phyloP scores from a whole-genome alignment of 2,797 vertebrate species.

The Sardinella longiceps region DNA sequence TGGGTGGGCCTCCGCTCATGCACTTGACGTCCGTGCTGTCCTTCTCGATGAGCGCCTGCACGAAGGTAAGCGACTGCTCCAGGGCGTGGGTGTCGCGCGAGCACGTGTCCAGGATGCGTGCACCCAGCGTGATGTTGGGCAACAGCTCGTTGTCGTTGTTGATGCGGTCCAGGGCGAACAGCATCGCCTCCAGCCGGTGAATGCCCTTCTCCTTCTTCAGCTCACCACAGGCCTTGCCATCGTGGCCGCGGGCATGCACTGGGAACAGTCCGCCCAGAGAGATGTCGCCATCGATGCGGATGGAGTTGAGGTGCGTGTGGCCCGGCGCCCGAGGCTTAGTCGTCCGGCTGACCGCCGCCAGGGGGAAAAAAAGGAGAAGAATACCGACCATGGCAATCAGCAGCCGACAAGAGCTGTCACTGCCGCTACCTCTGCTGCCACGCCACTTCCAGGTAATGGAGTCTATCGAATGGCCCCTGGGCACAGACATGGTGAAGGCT shows the following conservation, averaged over 20 bases:
- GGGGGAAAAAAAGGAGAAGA: conserved; percentile 46
- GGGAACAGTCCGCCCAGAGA: conserved; percentile 94
- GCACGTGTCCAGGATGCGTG: conserved; percentile 94
- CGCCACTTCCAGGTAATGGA: conserved; percentile 40
- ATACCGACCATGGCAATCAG: conserved; percentile 60
- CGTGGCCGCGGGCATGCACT: conserved; percentile 85
- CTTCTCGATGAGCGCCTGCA: conserved; percentile 95
- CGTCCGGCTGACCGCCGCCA: conserved; percentile 53
- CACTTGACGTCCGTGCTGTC: conserved; percentile 94
- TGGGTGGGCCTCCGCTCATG: conserved; percentile 89
- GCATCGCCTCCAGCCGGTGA: conserved; percentile 94
- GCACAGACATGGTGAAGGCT: conserved; percentile 70
- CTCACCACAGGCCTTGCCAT: conserved; percentile 93
- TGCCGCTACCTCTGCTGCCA: conserved; percentile 49
- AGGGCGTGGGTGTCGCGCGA: conserved; percentile 94
- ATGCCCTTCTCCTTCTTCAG: conserved; percentile 97
- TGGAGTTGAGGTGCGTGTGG: conserved; percentile 93
- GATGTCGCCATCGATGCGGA: conserved; percentile 94
- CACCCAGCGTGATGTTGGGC: conserved; percentile 94
- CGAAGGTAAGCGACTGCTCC: conserved; percentile 96
- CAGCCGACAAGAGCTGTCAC: conserved; percentile 48
- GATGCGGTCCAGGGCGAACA: conserved; percentile 93
- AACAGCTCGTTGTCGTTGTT: conserved; percentile 95
- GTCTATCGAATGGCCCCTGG: conserved; percentile 54
- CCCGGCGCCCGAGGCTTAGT: conserved; percentile 87